Conservation (phyloP, 92 coral and sea anemone species). For the Parazoanthus darwini region DNA sequence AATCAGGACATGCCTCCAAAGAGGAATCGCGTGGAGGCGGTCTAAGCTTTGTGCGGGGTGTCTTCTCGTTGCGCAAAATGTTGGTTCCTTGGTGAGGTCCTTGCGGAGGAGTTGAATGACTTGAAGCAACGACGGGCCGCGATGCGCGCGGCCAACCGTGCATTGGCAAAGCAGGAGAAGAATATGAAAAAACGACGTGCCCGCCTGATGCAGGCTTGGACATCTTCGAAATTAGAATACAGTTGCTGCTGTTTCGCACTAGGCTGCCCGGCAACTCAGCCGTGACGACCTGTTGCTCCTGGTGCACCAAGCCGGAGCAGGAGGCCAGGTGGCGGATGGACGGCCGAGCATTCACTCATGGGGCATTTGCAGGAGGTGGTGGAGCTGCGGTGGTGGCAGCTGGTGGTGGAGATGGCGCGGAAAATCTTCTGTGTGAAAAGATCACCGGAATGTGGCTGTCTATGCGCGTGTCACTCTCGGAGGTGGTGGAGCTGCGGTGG, state of each 20-base stretch:
- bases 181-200: too few relatives aligned
- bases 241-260: conserved; percentile 15
- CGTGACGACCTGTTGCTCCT: conserved; percentile 16
- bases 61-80: conserved; percentile 14
- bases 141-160: too few relatives aligned
- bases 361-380: conserved; percentile 16
- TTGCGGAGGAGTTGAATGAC: not conserved
- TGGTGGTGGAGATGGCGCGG: conserved; percentile 17
- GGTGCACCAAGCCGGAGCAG: conserved; percentile 17
- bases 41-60: conserved; percentile 15
- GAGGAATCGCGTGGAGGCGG: conserved; percentile 17
- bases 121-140: too few relatives aligned
- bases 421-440: conserved; percentile 4
- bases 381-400: conserved; percentile 18
- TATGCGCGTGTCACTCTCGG: conserved; percentile 10
- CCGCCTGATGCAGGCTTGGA: too few relatives aligned
- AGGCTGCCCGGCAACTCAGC: conserved; percentile 14
- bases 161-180: too few relatives aligned
- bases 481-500: conserved; percentile 10
- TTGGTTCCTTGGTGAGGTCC: conserved; percentile 15
- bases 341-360: conserved; percentile 16
- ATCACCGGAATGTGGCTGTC: not conserved
- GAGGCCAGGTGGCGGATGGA: conserved; percentile 17
- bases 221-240: not conserved
- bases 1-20: conserved; percentile 14